phyloP scores from a whole-genome alignment of 1,140 invertebrate species.

The Chionoecetes opilio region DNA sequence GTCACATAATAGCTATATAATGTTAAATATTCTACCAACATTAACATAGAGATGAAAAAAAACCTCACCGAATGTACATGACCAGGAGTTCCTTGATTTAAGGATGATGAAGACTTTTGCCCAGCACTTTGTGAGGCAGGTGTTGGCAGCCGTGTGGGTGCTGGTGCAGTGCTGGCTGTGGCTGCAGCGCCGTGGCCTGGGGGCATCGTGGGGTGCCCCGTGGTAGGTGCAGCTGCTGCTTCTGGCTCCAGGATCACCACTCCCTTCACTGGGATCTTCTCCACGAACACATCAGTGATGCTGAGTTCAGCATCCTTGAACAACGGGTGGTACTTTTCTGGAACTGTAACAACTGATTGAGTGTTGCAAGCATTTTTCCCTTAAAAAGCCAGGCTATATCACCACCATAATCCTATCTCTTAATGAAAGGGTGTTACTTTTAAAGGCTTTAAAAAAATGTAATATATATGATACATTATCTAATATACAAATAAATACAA shows the following conservation, averaged over 20 bases:
- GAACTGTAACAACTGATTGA: constrained; percentile 60
- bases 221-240: not conserved
- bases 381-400: no score
- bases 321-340: constrained; percentile 65
- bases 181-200: not conserved
- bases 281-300: not conserved
- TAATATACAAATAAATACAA: no score
- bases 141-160: not conserved
- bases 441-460: no score
- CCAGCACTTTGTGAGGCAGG: not conserved
- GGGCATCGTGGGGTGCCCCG: not conserved
- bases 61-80: not conserved
- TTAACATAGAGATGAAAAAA: not conserved
- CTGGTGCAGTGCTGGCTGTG: not conserved
- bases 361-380: not conserved
- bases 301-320: not conserved
- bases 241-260: constrained; percentile 35
- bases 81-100: not conserved
- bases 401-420: no score
- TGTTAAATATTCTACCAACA: no score
- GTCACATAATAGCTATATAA: no score
- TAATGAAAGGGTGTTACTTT: no score
- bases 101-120: not conserved
- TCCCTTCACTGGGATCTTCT: not conserved
- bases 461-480: no score